Base-by-base conservation (phyloP, 1,140 invertebrate species). In the Trichonephila clavipes region DNA sequence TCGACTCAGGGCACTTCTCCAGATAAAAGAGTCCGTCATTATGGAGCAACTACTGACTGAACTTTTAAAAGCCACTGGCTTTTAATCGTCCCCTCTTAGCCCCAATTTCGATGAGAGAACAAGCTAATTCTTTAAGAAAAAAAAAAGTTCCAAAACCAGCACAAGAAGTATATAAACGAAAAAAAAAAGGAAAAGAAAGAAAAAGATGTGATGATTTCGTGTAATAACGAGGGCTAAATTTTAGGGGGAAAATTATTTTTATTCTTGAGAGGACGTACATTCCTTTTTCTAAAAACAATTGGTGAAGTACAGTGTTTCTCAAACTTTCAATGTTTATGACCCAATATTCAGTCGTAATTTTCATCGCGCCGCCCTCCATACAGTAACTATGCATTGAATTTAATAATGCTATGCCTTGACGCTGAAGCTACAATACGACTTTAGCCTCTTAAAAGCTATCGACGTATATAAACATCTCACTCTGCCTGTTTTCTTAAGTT, bases 71-170 rank as follows among this genome's bases (percentile, higher is more conserved):
- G 83, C n/a, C 72, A 28, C 83, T 21, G 21, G 58, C 51, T 85
- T 85, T 85, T 85, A 85, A 85, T 85, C 83, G 83, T n/a, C 24
- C 51, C 12, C 58, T 59, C 21, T 28, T 85, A 85, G 58, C 83
- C 58, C 51, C 83, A 61, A 85, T 85, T 85, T 85, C 51, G 83
- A 28, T 59, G 34, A 40, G 24, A 18, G 72, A 77, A 77, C 72
- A 34, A 28, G 18, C 72, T 77, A 77, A 77, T 77, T 77, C 66
- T 77, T 40, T 3, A 4, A 40, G 34, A 40, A 16, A 28, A 77
- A 18, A 18, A 24, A 77, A 14, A n/a, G n/a, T 69, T 28, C 66
- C 8, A 28, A 69, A 24, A 69, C 14, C 12, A 28, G 10, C n/a
- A 69, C 0, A n/a, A 69, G 24, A 28, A n/a, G n/a, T 12, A 69